These are phyloP conservation scores for Hemitrygon akajei DNA, from an alignment of 2,797 vertebrate species.

Conservation along the genomic window DNA sequence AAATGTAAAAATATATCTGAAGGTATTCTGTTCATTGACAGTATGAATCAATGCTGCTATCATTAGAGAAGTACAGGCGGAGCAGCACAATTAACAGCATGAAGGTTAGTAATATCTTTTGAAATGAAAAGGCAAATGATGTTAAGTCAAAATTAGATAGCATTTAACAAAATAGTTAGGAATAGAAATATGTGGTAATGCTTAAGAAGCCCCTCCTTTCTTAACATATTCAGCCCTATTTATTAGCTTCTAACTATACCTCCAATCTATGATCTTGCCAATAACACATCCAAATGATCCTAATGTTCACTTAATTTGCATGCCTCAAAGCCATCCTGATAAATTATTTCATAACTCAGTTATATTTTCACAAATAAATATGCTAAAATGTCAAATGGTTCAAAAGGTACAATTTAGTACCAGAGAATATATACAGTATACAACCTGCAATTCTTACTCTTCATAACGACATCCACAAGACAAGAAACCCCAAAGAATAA, in stretches of 20 bases:
- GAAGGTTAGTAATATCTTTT: background rate
- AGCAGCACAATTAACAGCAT: background rate
- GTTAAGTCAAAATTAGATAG: background rate
- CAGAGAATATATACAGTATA: too few relatives aligned
- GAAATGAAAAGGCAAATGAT: background rate
- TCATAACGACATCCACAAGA: too few relatives aligned
- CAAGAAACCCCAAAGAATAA: too few relatives aligned
- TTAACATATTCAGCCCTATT: too few relatives aligned
- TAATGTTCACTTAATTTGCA: background rate
- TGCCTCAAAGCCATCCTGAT: background rate
- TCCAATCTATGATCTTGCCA: background rate
- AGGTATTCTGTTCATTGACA: background rate
- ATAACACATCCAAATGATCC: background rate
- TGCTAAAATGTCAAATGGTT: background rate
- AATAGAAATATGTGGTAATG: too few relatives aligned
- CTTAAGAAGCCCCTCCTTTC: background rate
- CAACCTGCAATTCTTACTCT: too few relatives aligned
- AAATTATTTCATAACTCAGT: background rate
- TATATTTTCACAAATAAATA: background rate
- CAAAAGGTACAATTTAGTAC: too few relatives aligned
- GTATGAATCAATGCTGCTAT: slow-evolving; percentile 12
- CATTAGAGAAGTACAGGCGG: background rate
- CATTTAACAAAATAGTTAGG: background rate
- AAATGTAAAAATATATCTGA: slow-evolving; percentile 7
- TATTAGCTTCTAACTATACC: too few relatives aligned